These are phyloP conservation scores for Forbesichthys agassizii DNA, from an alignment of 2,113 vertebrate species.

Conservation along the genomic window DNA sequence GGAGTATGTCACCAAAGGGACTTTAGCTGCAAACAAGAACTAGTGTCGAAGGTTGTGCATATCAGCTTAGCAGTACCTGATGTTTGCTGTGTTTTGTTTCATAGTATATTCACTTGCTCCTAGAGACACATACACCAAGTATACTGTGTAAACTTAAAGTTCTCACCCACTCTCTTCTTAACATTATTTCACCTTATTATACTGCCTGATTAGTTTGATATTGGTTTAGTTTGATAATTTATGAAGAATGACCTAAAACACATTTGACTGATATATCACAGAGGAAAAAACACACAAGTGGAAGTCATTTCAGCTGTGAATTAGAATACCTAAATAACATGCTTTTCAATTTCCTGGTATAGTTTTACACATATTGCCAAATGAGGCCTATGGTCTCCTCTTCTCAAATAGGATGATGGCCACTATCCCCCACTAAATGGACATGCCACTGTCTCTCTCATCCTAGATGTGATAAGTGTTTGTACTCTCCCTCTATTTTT, in stretches of 20 bases:
- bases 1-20: neutral
- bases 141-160: neutral
- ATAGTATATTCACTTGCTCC: neutral
- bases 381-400: neutral
- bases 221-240: neutral
- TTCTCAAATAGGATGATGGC: conserved; percentile 13
- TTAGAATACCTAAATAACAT: too few species aligned
- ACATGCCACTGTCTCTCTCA: neutral
- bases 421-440: conserved; percentile 6
- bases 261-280: neutral
- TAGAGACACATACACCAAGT: neutral
- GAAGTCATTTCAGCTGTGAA: neutral
- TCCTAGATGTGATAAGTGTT: neutral
- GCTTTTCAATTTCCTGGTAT: neutral
- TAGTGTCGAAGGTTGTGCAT: too few species aligned
- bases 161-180: neutral
- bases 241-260: neutral
- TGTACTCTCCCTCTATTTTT: neutral
- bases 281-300: too few species aligned
- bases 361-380: neutral
- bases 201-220: neutral
- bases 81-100: neutral
- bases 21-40: neutral
- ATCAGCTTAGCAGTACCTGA: neutral
- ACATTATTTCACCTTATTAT: neutral